Base-by-base conservation (phyloP, 35 echinoderm and acorn worm genomes). In the Patiria miniata region DNA sequence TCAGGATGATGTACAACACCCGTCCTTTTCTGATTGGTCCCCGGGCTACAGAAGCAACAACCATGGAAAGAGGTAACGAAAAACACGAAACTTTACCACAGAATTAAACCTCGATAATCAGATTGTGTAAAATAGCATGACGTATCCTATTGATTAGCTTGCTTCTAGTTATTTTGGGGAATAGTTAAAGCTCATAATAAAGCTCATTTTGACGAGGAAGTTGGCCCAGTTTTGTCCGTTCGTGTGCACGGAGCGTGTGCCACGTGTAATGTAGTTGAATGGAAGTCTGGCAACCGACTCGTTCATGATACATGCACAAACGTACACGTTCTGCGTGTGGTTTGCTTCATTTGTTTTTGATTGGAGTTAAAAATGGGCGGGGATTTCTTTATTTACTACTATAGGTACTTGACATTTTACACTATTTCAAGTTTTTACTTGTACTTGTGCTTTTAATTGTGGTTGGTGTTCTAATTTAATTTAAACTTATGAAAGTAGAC, bases 41-140 rank as follows among this genome's bases (percentile, higher is more conserved):
- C 26, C 65, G 2, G 65, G 65, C 2, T 22, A 32, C 26, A 26
- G 21, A 26, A 26, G 8, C 19, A 73, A 32, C 34, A 18, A 73
- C 65, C 23, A 73, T 73, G 65, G 65, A 73, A 30, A 73, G 65
- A 73, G 65, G 65, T 73, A 61, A 73, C 34, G 29, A 73, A n/a
- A 32, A 32, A 26, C 14, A 5, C 29, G 29, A 28, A 23, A 12
- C 42, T 73, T 73, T 73, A 73, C 26, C 10, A 10, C 10, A 26
- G 65, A 73, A 32, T 73, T 22, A 10, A 32, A 10, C 65, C 9
- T 10, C 26, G 29, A 73, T 14, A 32, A 28, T 14, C 21, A 3
- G 23, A 32, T 2, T 73, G 29, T 73, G 29, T 73, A 1, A 10
- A 4, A 32, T 2, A 22, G 10, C 6, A 4, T 2, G 26, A 32